phyloP scores from a whole-genome alignment of 2,113 vertebrate genomes.

The Otolemur garnettii region DNA sequence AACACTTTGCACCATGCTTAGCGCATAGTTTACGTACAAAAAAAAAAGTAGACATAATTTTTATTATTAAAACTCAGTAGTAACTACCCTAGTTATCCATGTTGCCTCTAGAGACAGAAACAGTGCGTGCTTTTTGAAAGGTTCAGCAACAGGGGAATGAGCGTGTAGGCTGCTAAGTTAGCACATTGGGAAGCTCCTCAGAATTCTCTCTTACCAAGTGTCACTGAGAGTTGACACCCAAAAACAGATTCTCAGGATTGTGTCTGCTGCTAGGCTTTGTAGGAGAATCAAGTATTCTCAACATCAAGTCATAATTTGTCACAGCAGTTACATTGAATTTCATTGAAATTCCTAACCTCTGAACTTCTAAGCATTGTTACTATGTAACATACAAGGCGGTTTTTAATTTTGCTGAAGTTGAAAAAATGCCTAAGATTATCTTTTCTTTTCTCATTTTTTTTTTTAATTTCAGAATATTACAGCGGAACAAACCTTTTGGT shows the following conservation, averaged over 20 bases:
- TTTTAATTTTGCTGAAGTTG: constrained; percentile 51
- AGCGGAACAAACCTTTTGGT: too few relatives aligned
- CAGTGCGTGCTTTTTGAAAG: constrained; percentile 9
- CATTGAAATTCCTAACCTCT: constrained; percentile 47
- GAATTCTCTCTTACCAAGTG: constrained; percentile 53
- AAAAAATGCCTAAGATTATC: constrained; percentile 17
- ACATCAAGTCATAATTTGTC: constrained; percentile 28
- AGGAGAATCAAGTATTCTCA: constrained; percentile 48
- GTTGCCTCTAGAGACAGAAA: neutral
- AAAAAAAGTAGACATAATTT: neutral
- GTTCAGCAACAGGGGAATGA: neutral
- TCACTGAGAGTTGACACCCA: constrained; percentile 15
- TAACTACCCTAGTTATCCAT: neutral
- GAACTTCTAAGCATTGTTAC: neutral
- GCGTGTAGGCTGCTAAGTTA: neutral
- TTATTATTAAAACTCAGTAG: neutral
- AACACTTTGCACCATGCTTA: neutral
- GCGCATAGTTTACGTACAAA: neutral
- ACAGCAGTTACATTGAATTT: neutral
- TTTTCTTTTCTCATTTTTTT: neutral
- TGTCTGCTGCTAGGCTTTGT: constrained; percentile 11
- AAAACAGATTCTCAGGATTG: constrained; percentile 3
- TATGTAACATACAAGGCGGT: neutral
- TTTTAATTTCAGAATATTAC: too few relatives aligned
- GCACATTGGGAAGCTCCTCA: constrained; percentile 46